A percentile compares a stretch with the other conserved stretches of the same genome.
These are phyloP conservation scores for Pachyramphus minor DNA, from an alignment of 2,113 vertebrate species.

Conservation along the genomic window DNA sequence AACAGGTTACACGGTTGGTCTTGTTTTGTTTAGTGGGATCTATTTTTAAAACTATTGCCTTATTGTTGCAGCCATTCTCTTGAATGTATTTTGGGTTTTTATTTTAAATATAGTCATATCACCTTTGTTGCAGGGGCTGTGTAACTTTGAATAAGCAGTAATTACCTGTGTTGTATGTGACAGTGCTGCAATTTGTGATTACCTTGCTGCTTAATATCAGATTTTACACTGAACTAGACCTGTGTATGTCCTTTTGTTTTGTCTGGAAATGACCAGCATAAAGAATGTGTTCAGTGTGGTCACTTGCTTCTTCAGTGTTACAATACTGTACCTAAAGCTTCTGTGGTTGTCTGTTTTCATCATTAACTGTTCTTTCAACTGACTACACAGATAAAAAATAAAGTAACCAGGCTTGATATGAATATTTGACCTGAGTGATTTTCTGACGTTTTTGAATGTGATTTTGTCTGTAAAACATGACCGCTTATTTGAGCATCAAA, in stretches of 20 bases:
- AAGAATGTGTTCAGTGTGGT: conserved; percentile 7
- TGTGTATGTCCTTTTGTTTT: background rate
- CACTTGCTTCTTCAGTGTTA: conserved; percentile 49
- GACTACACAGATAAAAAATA: conserved; percentile 60
- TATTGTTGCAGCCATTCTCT: conserved; percentile 41
- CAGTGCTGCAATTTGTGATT: conserved; percentile 5
- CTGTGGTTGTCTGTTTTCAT: conserved; percentile 50
- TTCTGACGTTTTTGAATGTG: background rate
- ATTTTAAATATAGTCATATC: conserved; percentile 17
- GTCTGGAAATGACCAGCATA: background rate
- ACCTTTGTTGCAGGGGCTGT: conserved; percentile 17
- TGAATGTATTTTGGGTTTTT: conserved; percentile 44
- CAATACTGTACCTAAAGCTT: conserved; percentile 47
- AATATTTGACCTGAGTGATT: background rate
- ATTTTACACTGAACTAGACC: conserved; percentile 42
- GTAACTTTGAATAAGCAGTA: conserved; percentile 5
- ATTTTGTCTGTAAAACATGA: background rate
- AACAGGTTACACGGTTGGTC: background rate
- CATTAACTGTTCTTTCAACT: conserved; percentile 60
- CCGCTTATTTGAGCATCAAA: background rate
- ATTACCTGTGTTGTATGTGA: background rate
- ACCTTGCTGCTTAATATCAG: conserved; percentile 47
- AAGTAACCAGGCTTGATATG: conserved; percentile 43
- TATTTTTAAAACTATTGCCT: conserved; percentile 52
- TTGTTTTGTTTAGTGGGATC: conserved; percentile 18